Percentiles rank a stretch among this genome's conserved stretches.
These are phyloP conservation scores for Augochlorella aurata DNA, from an alignment of 2,888 invertebrate species.

Conservation along the genomic window DNA sequence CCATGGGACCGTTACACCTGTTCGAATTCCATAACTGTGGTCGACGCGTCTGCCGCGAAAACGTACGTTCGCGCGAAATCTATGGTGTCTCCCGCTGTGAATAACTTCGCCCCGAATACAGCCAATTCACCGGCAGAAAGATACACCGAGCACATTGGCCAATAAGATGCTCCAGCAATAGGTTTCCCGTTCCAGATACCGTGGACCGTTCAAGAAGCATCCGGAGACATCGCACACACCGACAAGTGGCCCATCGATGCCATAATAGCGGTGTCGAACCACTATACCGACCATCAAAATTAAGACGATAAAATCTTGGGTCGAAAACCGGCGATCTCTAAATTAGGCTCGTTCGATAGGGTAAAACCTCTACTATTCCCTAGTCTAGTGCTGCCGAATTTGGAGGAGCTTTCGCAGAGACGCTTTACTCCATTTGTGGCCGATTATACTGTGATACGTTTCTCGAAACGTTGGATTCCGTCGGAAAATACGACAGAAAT, in stretches of 20 bases:
- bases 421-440: no score
- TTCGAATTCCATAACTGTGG: slow-evolving; percentile 22
- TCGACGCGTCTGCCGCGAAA: background rate
- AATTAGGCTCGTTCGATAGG: background rate
- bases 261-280: background rate
- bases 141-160: background rate
- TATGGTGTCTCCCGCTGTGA: background rate
- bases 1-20: slow-evolving; percentile 34
- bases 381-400: background rate
- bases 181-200: background rate
- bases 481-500: background rate
- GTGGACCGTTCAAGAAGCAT: background rate
- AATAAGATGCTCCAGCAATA: background rate
- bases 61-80: background rate
- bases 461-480: background rate
- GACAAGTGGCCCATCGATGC: background rate
- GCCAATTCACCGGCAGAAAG: background rate
- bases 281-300: background rate
- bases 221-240: background rate
- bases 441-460: no score
- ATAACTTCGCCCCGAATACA: background rate
- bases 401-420: no score
- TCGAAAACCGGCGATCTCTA: background rate
- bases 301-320: background rate
- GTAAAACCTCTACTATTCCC: background rate